These are phyloP conservation scores for Agonopterix subpropinquella DNA, from an alignment of 2,888 invertebrate genomes.

Conservation along the genomic window DNA sequence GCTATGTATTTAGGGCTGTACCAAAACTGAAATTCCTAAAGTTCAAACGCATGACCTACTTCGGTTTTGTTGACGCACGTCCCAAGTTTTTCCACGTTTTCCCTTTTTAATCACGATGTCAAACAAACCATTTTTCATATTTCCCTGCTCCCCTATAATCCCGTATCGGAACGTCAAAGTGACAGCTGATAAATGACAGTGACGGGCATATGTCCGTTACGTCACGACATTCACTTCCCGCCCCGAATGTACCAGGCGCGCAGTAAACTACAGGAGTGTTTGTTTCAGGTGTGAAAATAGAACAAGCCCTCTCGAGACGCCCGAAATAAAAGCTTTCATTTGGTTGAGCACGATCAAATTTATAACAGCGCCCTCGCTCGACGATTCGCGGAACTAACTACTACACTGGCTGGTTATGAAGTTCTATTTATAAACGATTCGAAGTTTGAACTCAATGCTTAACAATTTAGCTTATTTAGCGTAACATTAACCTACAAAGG, in stretches of 20 bases:
- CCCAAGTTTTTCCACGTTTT: no score
- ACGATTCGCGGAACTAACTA: neutral
- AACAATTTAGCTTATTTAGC: no score
- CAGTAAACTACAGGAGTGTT: conserved; percentile 37
- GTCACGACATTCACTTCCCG: conserved; percentile 62
- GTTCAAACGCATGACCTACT: no score
- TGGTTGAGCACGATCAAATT: conserved; percentile 21
- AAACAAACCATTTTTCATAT: conserved; percentile 7
- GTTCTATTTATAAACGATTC: no score
- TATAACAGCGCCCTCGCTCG: conserved; percentile 24
- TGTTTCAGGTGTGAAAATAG: conserved; percentile 55
- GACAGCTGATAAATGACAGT: conserved; percentile 42
- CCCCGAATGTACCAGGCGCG: conserved; percentile 58
- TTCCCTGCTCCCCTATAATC: conserved; percentile 9
- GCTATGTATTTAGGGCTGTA: no score
- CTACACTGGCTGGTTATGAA: neutral
- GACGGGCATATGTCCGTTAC: conserved; percentile 62
- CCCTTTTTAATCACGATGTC: neutral
- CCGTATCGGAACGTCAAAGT: conserved; percentile 24
- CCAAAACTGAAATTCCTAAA: no score
- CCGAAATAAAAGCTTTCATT: conserved; percentile 39
- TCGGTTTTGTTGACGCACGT: no score
- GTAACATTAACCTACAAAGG: no score
- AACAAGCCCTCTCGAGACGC: conserved; percentile 45
- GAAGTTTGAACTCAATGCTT: no score